A percentile compares a stretch with the other conserved stretches of the same genome.
Evolutionary conservation across 2,113 vertebrate species (phyloP).

Genomic region (Onychorhynchus coronatus): DNA sequence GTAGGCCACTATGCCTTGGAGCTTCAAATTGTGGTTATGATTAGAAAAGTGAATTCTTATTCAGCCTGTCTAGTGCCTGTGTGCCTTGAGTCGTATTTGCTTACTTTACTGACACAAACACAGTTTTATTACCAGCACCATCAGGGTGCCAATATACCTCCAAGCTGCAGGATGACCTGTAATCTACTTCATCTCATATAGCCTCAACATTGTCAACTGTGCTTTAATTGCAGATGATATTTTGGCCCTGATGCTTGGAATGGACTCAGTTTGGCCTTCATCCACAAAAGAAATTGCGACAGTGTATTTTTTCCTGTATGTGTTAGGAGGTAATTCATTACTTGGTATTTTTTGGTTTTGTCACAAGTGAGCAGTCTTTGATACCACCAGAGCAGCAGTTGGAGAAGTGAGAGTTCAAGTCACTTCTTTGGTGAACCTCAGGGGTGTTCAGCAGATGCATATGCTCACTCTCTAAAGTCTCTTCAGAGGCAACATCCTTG

Average conservation of each 20-base stretch:
- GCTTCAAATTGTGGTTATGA: not conserved
- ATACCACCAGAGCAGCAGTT: not conserved
- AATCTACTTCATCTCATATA: not conserved
- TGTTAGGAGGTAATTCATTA: not conserved
- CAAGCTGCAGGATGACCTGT: conserved; percentile 16
- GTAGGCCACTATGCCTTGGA: not conserved
- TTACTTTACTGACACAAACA: conserved; percentile 19
- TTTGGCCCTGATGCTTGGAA: conserved; percentile 38
- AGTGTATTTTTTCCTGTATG: not conserved
- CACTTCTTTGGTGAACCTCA: not conserved
- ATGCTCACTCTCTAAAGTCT: not conserved
- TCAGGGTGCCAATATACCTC: conserved; percentile 1
- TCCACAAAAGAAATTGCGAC: not conserved
- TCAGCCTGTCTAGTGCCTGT: not conserved
- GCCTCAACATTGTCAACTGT: not conserved
- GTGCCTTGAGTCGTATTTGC: conserved; percentile 19
- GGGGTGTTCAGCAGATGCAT: not conserved
- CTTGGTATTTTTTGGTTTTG: conserved; percentile 1
- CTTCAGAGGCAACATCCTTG: not conserved
- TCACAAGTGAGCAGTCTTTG: not conserved
- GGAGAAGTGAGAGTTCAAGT: not conserved
- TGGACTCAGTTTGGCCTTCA: not conserved
- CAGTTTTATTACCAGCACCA: not conserved
- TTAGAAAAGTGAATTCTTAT: conserved; percentile 13
- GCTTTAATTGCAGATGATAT: conserved; percentile 17